phyloP scores from a whole-genome alignment of 2,888 invertebrate genomes.

The Osmoderma eremita region DNA sequence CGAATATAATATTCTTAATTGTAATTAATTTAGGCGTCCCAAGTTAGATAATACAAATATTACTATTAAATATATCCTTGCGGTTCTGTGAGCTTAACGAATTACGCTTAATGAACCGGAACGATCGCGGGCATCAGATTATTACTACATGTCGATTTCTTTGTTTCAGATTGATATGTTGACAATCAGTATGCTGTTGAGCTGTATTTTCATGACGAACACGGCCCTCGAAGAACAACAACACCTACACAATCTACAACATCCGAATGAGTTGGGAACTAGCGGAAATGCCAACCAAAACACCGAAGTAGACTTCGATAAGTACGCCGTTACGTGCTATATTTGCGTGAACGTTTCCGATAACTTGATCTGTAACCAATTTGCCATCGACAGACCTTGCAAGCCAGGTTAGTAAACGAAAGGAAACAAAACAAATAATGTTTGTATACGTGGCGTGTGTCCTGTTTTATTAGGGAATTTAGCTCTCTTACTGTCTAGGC shows the following conservation, averaged over 20 bases:
- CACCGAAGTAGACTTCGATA: slow-evolving; percentile 56
- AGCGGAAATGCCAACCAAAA: background rate
- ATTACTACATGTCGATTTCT: too few species aligned
- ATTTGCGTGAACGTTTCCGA: slow-evolving; percentile 74
- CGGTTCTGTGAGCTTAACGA: too few species aligned
- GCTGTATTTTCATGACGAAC: slow-evolving; percentile 64
- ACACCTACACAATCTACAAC: slow-evolving; percentile 47
- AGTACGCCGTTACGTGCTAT: slow-evolving; percentile 68
- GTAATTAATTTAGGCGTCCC: too few species aligned
- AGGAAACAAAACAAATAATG: too few species aligned
- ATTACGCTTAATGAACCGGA: too few species aligned
- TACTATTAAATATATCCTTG: too few species aligned
- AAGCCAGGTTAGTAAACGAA: slow-evolving; percentile 62
- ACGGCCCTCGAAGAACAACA: slow-evolving; percentile 55
- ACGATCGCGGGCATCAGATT: too few species aligned
- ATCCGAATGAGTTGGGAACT: slow-evolving; percentile 44
- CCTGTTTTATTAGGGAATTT: too few species aligned
- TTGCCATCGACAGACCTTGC: slow-evolving; percentile 72
- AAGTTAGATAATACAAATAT: too few species aligned
- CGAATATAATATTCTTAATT: too few species aligned
- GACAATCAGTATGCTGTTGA: slow-evolving; percentile 62
- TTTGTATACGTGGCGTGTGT: too few species aligned
- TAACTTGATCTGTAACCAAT: slow-evolving; percentile 72
- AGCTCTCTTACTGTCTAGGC: too few species aligned
- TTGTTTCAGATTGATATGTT: slow-evolving; percentile 63